Conservation (phyloP, 92 coral and sea anemone species). For the Heteractis magnifica region DNA sequence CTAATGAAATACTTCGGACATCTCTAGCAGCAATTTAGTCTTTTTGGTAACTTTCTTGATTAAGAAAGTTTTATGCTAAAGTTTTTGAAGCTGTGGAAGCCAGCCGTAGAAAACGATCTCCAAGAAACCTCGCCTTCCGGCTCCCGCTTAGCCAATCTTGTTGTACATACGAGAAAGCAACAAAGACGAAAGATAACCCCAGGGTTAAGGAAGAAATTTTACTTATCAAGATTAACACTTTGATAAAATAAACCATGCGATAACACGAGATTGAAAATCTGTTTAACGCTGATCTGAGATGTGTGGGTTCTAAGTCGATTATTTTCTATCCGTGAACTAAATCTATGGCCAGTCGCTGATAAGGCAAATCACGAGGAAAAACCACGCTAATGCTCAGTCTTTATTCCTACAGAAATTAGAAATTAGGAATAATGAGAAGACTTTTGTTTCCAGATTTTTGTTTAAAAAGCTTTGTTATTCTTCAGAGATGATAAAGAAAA, state of each 20-base stretch:
- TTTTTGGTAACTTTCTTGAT: too few species aligned
- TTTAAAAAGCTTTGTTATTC: too few species aligned
- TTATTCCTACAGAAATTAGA: background rate
- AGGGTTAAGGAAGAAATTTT: background rate
- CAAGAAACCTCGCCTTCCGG: background rate
- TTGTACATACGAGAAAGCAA: background rate
- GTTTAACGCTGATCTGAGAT: background rate
- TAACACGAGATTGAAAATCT: background rate
- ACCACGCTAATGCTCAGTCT: background rate
- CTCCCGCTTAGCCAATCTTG: background rate
- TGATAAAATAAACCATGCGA: background rate
- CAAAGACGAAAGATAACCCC: background rate
- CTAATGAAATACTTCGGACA: too few species aligned
- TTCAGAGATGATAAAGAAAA: too few species aligned
- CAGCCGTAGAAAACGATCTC: background rate
- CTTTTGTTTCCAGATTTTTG: too few species aligned
- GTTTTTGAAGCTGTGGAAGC: background rate
- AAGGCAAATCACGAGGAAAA: background rate
- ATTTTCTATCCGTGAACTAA: background rate
- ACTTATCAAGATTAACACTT: background rate
- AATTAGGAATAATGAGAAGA: too few species aligned
- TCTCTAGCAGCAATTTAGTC: too few species aligned
- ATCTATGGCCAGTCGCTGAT: background rate
- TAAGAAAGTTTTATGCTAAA: too few species aligned
- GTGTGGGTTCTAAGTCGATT: background rate